These are phyloP conservation scores for Hylaeus anthracinus DNA, from an alignment of 1,140 invertebrate species.

Conservation along the genomic window DNA sequence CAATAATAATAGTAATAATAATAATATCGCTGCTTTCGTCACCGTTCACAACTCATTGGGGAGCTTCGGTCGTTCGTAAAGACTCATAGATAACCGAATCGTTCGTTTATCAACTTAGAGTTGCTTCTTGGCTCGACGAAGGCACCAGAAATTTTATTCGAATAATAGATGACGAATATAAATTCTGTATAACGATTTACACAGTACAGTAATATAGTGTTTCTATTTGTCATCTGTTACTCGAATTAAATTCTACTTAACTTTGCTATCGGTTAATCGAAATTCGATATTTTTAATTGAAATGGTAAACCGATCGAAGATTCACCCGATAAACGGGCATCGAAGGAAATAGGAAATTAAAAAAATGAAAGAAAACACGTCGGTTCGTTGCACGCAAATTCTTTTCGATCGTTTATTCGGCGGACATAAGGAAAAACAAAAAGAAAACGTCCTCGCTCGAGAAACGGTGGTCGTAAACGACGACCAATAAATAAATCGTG, in stretches of 20 bases:
- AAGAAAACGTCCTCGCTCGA: not conserved
- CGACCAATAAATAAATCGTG: constrained; percentile 55
- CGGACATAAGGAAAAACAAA: not conserved
- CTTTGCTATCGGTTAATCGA: too few relatives aligned
- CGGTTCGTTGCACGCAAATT: not conserved
- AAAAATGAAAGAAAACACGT: not conserved
- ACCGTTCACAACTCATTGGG: not conserved
- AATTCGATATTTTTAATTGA: too few relatives aligned
- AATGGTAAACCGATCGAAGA: too few relatives aligned
- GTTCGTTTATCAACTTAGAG: constrained; percentile 5
- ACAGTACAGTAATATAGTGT: too few relatives aligned
- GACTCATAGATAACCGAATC: constrained; percentile 22
- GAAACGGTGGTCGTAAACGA: constrained; percentile 5
- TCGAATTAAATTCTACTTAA: too few relatives aligned
- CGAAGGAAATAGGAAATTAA: not conserved
- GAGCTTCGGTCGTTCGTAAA: not conserved
- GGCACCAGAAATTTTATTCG: too few relatives aligned
- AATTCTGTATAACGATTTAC: too few relatives aligned
- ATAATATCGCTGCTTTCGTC: not conserved
- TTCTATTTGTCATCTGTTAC: too few relatives aligned
- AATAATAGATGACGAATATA: too few relatives aligned
- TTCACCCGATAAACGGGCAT: too few relatives aligned
- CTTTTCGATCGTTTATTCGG: constrained; percentile 22
- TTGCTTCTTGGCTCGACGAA: too few relatives aligned
- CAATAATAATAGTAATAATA: constrained; percentile 21